phyloP scores from a whole-genome alignment of 2,797 vertebrate genomes.

The Enteromius argenteus region DNA sequence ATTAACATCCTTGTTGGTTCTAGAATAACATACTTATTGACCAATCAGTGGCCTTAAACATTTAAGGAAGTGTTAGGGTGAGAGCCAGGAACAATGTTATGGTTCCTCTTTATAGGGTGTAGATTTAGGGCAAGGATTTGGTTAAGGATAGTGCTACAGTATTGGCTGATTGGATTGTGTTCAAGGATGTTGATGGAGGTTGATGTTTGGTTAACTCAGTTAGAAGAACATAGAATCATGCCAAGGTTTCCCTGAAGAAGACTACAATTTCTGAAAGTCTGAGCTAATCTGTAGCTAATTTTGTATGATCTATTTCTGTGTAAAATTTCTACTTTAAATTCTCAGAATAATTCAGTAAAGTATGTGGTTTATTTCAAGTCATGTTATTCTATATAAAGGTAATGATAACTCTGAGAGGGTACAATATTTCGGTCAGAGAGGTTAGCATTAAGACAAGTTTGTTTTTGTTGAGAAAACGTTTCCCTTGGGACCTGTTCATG shows the following conservation, averaged over 20 bases:
- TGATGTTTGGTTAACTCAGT: background rate
- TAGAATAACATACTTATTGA: background rate
- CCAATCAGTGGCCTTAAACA: background rate
- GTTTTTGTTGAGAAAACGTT: conserved; percentile 33
- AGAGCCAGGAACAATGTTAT: background rate
- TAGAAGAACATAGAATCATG: background rate
- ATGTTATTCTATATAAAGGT: background rate
- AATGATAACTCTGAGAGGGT: background rate
- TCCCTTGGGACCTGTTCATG: conserved; percentile 29
- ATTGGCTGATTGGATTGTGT: background rate
- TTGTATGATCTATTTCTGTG: background rate
- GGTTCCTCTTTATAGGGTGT: background rate
- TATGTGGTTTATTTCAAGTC: background rate
- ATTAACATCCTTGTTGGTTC: background rate
- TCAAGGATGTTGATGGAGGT: background rate
- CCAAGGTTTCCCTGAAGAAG: background rate
- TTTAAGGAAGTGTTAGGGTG: background rate
- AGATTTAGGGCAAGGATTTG: background rate
- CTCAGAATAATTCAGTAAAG: background rate
- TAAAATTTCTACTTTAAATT: background rate
- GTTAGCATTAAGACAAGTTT: conserved; percentile 29
- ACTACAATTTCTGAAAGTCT: background rate
- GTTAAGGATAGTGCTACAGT: background rate
- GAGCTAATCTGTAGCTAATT: background rate
- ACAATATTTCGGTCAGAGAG: background rate